Percentiles rank a stretch among this genome's conserved stretches.
These are phyloP conservation scores for Athalia circularis DNA, from an alignment of 2,888 invertebrate species.

Conservation along the genomic window DNA sequence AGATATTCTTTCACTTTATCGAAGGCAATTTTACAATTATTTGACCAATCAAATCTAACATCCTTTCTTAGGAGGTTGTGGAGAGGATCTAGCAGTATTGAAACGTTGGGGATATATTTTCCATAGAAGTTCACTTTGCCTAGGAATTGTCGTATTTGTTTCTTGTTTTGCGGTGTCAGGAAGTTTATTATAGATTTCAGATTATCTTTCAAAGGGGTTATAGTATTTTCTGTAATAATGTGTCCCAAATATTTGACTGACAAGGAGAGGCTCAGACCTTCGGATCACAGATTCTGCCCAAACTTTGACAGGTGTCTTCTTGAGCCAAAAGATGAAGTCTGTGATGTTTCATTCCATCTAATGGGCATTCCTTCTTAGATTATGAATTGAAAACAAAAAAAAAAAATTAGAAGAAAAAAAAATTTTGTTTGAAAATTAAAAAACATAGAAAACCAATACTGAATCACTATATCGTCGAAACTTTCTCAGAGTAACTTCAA, in stretches of 20 bases:
- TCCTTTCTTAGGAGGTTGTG: constrained; percentile 53
- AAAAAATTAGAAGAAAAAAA: too few species aligned
- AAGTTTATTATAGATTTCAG: constrained; percentile 49
- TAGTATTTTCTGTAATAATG: constrained; percentile 52
- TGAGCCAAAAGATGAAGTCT: too few species aligned
- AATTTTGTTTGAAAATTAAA: too few species aligned
- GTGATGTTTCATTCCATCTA: too few species aligned
- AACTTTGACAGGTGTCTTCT: too few species aligned
- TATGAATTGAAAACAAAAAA: too few species aligned
- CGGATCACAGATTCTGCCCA: too few species aligned
- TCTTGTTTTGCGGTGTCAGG: constrained; percentile 48
- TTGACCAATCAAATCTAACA: constrained; percentile 51
- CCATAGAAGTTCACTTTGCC: constrained; percentile 52
- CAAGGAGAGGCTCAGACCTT: too few species aligned
- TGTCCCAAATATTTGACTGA: constrained; percentile 52
- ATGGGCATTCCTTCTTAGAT: too few species aligned
- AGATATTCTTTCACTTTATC: constrained; percentile 50
- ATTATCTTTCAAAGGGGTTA: constrained; percentile 52
- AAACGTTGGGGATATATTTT: constrained; percentile 48
- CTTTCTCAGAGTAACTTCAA: too few species aligned
- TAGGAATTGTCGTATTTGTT: constrained; percentile 51
- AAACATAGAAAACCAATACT: too few species aligned
- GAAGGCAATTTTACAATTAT: constrained; percentile 51
- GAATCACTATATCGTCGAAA: too few species aligned
- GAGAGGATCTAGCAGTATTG: constrained; percentile 51